A percentile compares a stretch with the other conserved stretches of the same genome.
Evolutionary conservation across 2,888 invertebrate genomes (phyloP).

Genomic region (Poecilobothrus nobilitatus): DNA sequence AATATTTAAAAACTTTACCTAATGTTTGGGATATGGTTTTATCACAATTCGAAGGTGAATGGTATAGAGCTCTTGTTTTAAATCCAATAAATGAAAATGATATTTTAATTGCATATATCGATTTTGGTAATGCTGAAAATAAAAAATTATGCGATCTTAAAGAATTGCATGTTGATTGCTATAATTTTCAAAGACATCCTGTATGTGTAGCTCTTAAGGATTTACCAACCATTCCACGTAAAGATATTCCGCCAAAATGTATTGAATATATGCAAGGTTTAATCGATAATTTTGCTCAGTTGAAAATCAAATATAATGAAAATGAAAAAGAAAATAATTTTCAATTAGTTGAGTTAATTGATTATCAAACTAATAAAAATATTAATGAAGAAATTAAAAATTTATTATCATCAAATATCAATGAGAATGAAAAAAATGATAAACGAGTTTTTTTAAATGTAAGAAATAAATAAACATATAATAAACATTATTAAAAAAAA

Average conservation of each 20-base stretch:
- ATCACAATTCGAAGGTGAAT: conserved; percentile 17
- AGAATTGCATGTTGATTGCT: conserved; percentile 12
- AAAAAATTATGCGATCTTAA: conserved; percentile 21
- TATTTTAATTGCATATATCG: conserved; percentile 19
- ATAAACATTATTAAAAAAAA: no score
- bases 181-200: conserved; percentile 15
- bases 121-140: conserved; percentile 22
- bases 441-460: neutral
- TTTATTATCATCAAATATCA: neutral
- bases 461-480: neutral
- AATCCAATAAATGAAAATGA: conserved; percentile 13
- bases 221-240: neutral
- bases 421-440: neutral
- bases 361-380: neutral
- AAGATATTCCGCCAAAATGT: neutral
- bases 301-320: neutral
- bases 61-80: conserved; percentile 19
- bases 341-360: neutral
- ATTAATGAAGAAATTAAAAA: neutral
- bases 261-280: neutral
- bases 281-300: neutral
- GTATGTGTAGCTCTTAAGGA: neutral
- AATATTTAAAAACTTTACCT: conserved; percentile 16
- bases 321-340: neutral
- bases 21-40: conserved; percentile 15